Evolutionary conservation across 2,113 vertebrate genomes (phyloP), one percentile per base, ranked within the genome.

Genomic region (Psittacula cyanocephala): DNA sequence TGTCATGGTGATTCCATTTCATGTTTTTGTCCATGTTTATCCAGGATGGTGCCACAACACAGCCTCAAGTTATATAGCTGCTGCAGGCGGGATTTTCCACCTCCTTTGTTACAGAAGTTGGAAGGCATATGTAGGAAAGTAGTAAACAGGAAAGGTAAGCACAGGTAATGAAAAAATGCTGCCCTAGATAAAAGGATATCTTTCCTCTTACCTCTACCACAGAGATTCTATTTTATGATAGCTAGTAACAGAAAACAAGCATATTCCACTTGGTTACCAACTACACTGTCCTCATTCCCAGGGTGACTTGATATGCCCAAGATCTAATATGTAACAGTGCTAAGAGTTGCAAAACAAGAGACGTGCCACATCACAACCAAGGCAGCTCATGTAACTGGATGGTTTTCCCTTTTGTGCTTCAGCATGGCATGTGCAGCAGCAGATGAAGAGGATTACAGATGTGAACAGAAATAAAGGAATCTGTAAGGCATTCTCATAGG

Each of bases 1-100:
- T 74, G 44, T 78, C 28, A 77, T 14, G 31, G 16, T 13, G 12
- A 69, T 65, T 60, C 8, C 9, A 31, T 62, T n/a, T 31, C 41
- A 31, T 0, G 1, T 0, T 55, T 67, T 52, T 44, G 35, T 10
- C 17, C 10, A 12, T 25, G 5, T 57, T 16, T 59, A 10, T 62
- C 41, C 55, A 75, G 35, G 29, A 39, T 9, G 5, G 81, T 52
- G 15, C 6, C 53, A 55, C 4, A 2, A 33, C 14, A 63, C 35
- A 84, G 22, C 17, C 44, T 65, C 28, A 60, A 11, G 28, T 24
- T 49, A 53, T 20, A 9, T 19, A 41, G 25, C 10, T 69, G 14
- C 17, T 75, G 27, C 28, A 75, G 0, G 2, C 0, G 18, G 35
- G 69, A 70, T 70, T 70, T 78, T 49, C 24, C 27, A 20, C 24